These are phyloP conservation scores for Pelochelys cantorii DNA, from an alignment of 2,797 vertebrate species.

Conservation along the genomic window DNA sequence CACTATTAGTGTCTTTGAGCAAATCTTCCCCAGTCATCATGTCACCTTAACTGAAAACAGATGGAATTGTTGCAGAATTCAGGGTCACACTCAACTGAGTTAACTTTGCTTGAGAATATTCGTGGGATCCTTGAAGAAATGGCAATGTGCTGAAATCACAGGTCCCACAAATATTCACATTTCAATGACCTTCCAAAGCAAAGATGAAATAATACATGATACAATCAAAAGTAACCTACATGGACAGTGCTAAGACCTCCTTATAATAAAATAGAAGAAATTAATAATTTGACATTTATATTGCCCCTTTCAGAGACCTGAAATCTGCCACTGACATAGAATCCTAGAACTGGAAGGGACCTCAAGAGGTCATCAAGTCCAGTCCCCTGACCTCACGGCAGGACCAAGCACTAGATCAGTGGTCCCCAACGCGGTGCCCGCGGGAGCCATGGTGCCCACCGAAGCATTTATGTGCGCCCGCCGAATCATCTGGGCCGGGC, in stretches of 20 bases:
- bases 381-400: too few relatives aligned
- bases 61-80: not conserved
- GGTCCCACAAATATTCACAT: too few relatives aligned
- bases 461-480: too few relatives aligned
- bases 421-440: too few relatives aligned
- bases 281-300: not conserved
- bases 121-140: not conserved
- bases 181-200: not conserved
- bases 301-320: not conserved
- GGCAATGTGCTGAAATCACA: not conserved
- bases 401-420: too few relatives aligned
- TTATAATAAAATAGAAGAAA: not conserved
- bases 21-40: not conserved
- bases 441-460: too few relatives aligned
- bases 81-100: not conserved
- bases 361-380: too few relatives aligned
- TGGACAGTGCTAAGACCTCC: not conserved
- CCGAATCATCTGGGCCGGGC: too few relatives aligned
- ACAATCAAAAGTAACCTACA: not conserved
- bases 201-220: not conserved
- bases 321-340: too few relatives aligned
- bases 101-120: not conserved
- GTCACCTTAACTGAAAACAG: not conserved
- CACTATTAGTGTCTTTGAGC: not conserved
- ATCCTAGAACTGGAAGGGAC: too few relatives aligned